Evolutionary conservation across 2,797 vertebrate species (phyloP).

Genomic region (Neostethus bicornis): DNA sequence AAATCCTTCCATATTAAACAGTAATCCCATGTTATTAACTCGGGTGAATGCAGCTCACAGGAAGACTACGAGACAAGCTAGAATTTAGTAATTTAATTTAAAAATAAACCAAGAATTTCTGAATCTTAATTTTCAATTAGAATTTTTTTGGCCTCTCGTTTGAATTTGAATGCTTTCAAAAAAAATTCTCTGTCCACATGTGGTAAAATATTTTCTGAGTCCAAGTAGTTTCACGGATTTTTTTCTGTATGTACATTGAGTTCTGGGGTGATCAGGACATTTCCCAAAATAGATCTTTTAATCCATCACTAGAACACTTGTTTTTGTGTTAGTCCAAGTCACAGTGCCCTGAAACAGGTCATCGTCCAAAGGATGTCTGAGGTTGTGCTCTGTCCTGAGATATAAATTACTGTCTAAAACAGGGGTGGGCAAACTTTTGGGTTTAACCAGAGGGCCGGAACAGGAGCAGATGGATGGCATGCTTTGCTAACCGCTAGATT

Average conservation of each 20-base stretch:
- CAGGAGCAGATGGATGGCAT: too few relatives aligned
- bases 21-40: neutral
- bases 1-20: neutral
- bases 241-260: constrained; percentile 3
- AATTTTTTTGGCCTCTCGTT: neutral
- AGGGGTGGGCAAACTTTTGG: too few relatives aligned
- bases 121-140: neutral
- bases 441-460: too few relatives aligned
- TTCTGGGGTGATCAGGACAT: neutral
- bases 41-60: neutral
- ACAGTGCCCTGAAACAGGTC: constrained; percentile 11
- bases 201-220: too few relatives aligned
- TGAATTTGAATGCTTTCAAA: too few relatives aligned
- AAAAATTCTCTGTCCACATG: too few relatives aligned
- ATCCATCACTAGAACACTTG: constrained; percentile 8
- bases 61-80: neutral
- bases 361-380: constrained; percentile 12
- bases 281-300: constrained; percentile 7
- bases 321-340: neutral
- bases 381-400: neutral
- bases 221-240: neutral
- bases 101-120: neutral
- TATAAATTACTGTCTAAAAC: neutral
- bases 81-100: neutral
- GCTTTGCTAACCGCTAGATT: too few relatives aligned